Evolutionary conservation across 1,140 invertebrate species (phyloP), one percentile per base, ranked within the genome.

Genomic region (Aplysia californica): DNA sequence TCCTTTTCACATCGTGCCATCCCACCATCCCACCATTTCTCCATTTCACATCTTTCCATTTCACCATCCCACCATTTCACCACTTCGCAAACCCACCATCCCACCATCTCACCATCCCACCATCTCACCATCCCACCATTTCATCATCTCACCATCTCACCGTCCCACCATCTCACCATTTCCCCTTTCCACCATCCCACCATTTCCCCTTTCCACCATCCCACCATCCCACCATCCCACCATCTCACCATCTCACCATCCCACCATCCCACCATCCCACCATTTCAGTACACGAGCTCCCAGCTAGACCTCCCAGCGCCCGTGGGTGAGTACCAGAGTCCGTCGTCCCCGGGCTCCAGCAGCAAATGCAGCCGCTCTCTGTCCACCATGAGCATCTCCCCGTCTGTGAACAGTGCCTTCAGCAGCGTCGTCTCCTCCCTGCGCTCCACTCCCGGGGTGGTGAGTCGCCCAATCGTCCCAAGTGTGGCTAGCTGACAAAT

Each of bases 391-490:
- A 85, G 83, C 18, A 50, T 87, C 6, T 82, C 84, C 1, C 85
- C 83, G 23, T 86, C 85, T 29, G 31, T 84, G 3, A 84, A 86
- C 68, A 86, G 84, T 79, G 86, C 86, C 36, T 87, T 87, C 79
- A 85, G 82, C 75, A 81, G 80, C 50, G 39, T 83, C 20, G 29
- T 82, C 80, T 61, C 55, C n/a, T 61, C 70, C 21, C 21, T 38
- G 4, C 31, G 36, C 10, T 61, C 70, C 23, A 55, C 70, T 61
- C 55, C 70, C 29, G 31, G 18, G 31, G 44, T 26, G 50, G 66
- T 68, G 29, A 68, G 36, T 26, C 18, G 33, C 39, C n/a, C n/a
- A n/a, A n/a, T n/a, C n/a, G n/a, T n/a, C n/a, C n/a, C n/a, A n/a
- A n/a, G n/a, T n/a, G n/a, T n/a, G n/a, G n/a, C n/a, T n/a, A n/a